phyloP scores from a whole-genome alignment of 2,888 invertebrate genomes.

The Tubulanus polymorphus region DNA sequence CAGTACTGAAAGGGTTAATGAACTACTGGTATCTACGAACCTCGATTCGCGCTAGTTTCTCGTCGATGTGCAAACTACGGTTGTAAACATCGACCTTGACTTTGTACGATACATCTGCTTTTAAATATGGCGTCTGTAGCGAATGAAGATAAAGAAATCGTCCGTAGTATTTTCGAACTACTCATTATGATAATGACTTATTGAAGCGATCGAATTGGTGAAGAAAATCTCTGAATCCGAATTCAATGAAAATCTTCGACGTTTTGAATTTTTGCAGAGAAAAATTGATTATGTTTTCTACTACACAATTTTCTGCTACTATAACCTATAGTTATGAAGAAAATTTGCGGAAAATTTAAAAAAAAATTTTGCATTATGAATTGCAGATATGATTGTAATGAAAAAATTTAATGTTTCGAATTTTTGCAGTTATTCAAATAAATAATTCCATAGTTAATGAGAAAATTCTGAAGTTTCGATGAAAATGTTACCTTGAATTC shows the following conservation, averaged over 20 bases:
- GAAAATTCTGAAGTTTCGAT: neutral
- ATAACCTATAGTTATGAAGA: too few species aligned
- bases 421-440: neutral
- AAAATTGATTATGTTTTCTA: too few species aligned
- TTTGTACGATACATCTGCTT: slow-evolving; percentile 65
- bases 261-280: too few species aligned
- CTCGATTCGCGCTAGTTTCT: slow-evolving; percentile 84
- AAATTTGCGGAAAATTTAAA: too few species aligned
- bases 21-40: slow-evolving; percentile 57
- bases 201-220: too few species aligned
- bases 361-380: neutral
- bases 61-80: slow-evolving; percentile 72
- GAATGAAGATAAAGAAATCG: slow-evolving; percentile 4
- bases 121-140: slow-evolving; percentile 42
- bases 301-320: too few species aligned
- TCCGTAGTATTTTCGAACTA: slow-evolving; percentile 11
- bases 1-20: too few species aligned
- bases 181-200: too few species aligned
- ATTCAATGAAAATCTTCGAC: too few species aligned
- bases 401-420: neutral
- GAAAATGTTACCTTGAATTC: slow-evolving; percentile 53
- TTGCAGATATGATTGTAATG: neutral
- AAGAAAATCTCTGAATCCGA: too few species aligned
- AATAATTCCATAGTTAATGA: neutral
- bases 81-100: slow-evolving; percentile 86